A percentile compares a stretch with the other conserved stretches of the same genome.
These are phyloP conservation scores for Dasysyrphus tricinctus DNA, from an alignment of 2,888 invertebrate genomes.

Conservation along the genomic window DNA sequence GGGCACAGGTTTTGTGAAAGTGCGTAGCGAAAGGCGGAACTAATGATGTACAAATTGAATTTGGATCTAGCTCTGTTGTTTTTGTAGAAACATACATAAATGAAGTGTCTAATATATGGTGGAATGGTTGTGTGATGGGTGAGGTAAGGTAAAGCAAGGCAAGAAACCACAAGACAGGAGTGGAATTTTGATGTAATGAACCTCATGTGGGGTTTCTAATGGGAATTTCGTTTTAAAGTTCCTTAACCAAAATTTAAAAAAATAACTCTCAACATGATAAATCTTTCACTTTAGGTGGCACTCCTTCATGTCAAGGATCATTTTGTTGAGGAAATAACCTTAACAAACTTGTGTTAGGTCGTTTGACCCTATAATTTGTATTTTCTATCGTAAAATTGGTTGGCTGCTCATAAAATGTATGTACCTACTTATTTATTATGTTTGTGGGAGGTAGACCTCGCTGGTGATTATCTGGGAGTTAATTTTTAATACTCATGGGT, in stretches of 20 bases:
- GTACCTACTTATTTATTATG: no score
- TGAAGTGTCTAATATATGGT: constrained; percentile 28
- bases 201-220: constrained; percentile 48
- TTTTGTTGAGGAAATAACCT: constrained; percentile 3
- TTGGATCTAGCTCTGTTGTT: constrained; percentile 64
- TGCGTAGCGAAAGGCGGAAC: constrained; percentile 75
- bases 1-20: constrained; percentile 73
- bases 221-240: constrained; percentile 29
- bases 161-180: constrained; percentile 24
- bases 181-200: constrained; percentile 55
- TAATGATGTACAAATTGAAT: constrained; percentile 73
- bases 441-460: no score
- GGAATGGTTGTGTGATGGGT: constrained; percentile 33
- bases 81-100: constrained; percentile 29
- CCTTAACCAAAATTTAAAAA: background rate
- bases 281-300: constrained; percentile 46
- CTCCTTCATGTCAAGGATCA: constrained; percentile 45
- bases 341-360: background rate
- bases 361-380: background rate
- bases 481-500: no score
- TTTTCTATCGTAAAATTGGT: background rate
- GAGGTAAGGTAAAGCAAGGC: constrained; percentile 21
- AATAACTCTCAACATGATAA: background rate
- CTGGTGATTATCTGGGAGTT: no score
- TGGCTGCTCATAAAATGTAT: background rate